A percentile compares a stretch with the other conserved stretches of the same genome.
These are phyloP conservation scores for Corydoras sp. DNA, from an alignment of 2,113 vertebrate genomes.

Conservation along the genomic window DNA sequence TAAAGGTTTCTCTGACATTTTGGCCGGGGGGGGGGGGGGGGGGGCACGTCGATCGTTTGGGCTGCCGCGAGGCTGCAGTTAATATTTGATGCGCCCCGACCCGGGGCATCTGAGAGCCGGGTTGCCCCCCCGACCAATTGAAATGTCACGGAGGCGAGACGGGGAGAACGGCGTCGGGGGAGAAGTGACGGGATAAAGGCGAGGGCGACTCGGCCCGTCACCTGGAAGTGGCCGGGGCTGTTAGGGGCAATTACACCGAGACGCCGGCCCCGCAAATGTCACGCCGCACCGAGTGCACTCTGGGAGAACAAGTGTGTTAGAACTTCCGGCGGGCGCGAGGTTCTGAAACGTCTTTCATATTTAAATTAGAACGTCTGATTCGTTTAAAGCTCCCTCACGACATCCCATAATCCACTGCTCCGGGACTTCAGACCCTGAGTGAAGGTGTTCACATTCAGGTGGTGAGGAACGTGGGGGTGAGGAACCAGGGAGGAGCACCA, in stretches of 20 bases:
- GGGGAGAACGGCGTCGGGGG: neutral
- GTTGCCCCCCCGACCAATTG: conserved; percentile 38
- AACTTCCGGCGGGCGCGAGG: no score
- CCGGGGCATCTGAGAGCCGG: conserved; percentile 17
- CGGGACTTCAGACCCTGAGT: no score
- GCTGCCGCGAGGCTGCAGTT: conserved; percentile 26
- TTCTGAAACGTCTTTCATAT: no score
- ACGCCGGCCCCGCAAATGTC: conserved; percentile 1
- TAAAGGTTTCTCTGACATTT: conserved; percentile 52
- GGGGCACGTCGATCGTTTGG: conserved; percentile 42
- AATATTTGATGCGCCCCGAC: conserved; percentile 52
- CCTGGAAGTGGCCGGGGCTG: neutral
- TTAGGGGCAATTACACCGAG: conserved; percentile 2
- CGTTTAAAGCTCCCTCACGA: no score
- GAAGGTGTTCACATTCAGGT: no score
- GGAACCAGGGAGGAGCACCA: no score
- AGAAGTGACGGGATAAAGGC: neutral
- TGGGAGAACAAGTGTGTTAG: no score
- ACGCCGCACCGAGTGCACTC: neutral
- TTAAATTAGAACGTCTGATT: no score
- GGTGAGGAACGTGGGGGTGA: no score
- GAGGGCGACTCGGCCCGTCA: neutral
- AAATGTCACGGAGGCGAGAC: conserved; percentile 37
- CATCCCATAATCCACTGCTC: no score
- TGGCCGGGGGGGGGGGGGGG: conserved; percentile 39